phyloP scores from a whole-genome alignment of 2,888 invertebrate genomes.

The Amiota mariae region DNA sequence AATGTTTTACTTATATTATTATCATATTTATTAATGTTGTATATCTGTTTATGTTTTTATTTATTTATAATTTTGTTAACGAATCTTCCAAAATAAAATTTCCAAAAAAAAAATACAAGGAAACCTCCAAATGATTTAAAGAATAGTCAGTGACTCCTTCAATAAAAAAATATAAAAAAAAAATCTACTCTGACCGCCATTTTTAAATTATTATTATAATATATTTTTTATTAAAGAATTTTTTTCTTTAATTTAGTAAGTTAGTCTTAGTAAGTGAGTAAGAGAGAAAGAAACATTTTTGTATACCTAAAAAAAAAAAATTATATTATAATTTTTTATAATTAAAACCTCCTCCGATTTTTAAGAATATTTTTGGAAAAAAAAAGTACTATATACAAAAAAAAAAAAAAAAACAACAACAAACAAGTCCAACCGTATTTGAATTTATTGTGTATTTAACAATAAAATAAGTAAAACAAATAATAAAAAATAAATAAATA shows the following conservation, averaged over 20 bases:
- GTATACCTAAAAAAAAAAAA: too few relatives aligned
- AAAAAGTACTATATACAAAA: background rate
- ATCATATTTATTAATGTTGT: background rate
- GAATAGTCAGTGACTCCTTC: too few relatives aligned
- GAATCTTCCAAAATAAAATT: constrained; percentile 2
- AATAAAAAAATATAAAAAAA: background rate
- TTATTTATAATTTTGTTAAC: background rate
- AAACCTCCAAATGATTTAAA: too few relatives aligned
- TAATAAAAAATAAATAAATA: constrained; percentile 27
- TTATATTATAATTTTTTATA: too few relatives aligned
- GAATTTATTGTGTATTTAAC: background rate
- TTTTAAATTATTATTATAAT: constrained; percentile 1
- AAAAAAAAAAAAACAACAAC: background rate
- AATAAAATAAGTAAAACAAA: background rate
- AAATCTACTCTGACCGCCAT: background rate
- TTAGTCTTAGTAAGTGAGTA: too few relatives aligned
- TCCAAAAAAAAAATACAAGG: background rate
- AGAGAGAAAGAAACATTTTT: too few relatives aligned
- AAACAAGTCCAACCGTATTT: background rate
- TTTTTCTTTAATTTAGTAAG: background rate
- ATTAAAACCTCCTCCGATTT: too few relatives aligned
- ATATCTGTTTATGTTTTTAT: background rate
- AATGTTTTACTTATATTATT: background rate
- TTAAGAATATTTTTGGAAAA: background rate
- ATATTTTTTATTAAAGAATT: background rate